These are phyloP conservation scores for Microcebus ravelobensis DNA, from an alignment of 2,113 vertebrate species.

Conservation along the genomic window DNA sequence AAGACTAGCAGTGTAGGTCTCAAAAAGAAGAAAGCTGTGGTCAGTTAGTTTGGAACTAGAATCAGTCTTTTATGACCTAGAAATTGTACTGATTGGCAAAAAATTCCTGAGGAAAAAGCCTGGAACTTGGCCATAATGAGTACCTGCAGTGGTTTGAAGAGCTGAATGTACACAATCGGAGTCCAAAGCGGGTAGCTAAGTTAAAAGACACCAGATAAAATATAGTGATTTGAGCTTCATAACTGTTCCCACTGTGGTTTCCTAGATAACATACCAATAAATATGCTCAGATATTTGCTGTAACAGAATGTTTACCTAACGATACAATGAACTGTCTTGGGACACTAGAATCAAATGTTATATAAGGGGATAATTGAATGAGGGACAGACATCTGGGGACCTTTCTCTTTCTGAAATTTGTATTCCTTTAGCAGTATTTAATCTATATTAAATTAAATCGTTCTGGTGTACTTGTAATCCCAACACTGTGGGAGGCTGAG, in stretches of 20 bases:
- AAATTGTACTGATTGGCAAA: background rate
- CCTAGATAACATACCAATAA: background rate
- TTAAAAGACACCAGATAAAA: background rate
- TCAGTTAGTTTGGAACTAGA: background rate
- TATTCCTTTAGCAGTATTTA: constrained; percentile 12
- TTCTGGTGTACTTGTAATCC: no score
- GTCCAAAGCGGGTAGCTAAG: background rate
- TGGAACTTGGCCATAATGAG: background rate
- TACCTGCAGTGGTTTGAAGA: background rate
- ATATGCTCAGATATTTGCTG: background rate
- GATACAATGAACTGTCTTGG: background rate
- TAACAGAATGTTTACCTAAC: background rate
- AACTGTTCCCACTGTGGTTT: background rate
- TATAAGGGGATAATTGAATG: background rate
- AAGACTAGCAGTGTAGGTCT: background rate
- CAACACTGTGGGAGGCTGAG: no score
- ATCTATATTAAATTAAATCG: no score
- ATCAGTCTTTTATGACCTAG: background rate
- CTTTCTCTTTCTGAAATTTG: background rate
- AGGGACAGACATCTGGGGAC: background rate
- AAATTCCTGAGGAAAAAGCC: background rate
- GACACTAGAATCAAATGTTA: background rate
- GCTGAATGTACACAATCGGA: background rate
- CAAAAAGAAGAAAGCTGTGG: background rate
- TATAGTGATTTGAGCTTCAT: background rate